Base-by-base conservation (phyloP, 2,888 invertebrate species). In the Opisthograptis luteolata region DNA sequence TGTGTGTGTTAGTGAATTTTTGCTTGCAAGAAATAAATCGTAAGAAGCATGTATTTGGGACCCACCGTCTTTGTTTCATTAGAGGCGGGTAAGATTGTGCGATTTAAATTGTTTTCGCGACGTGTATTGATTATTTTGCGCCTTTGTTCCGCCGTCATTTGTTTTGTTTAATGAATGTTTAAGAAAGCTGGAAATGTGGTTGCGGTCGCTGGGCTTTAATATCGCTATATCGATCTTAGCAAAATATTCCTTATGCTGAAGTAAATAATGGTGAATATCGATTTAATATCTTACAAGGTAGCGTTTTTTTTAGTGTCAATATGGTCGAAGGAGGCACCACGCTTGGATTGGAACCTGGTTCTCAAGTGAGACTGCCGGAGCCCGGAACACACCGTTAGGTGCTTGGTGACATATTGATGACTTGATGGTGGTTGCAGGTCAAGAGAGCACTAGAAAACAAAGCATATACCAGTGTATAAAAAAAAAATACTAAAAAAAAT, bases 21-120 rank as follows among this genome's bases (percentile, higher is more conserved):
- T 82, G 79, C 79, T 73, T 65, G 70, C 76, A 65, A 65, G 64
- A 65, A 70, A 73, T 72, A 79, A 80, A 80, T 81, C 71, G 67
- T 61, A 55, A 69, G 70, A 61, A 73, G 62, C 75, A 74, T 80
- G 73, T 75, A 73, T 70, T 75, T 71, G 61, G 70, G 70, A 66
- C 34, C 47, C 36, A 15, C 1, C 44, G 58, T 50, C 80, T 79
- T 82, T 82, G 83, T 84, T 81, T 76, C 78, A 70, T 75, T 71
- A 71, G 54, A 62, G 58, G 14, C 62, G 66, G 72, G 66, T 70
- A 68, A 64, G 66, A 69, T 69, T 73, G 62, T 68, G 63, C 62
- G 63, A 67, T 70, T 62, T 60, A 68, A 77, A 81, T 78, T 79
- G 79, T 81, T 82, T 51, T 80, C 71, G 55, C 63, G 76, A 79